Evolutionary conservation across 2,888 invertebrate genomes (phyloP).

Genomic region (Synergus laeviventris): DNA sequence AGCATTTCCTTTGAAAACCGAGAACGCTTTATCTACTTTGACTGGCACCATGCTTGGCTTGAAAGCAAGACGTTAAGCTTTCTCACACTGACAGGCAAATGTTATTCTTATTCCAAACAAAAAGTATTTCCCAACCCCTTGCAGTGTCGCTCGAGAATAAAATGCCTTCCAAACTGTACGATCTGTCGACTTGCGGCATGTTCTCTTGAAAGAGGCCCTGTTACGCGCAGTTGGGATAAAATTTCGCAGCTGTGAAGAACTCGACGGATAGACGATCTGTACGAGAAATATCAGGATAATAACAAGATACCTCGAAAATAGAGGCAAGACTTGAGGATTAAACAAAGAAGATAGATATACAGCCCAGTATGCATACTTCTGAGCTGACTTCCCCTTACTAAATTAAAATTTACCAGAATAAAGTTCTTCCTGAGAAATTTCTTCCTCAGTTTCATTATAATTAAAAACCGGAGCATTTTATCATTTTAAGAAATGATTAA

Average conservation of each 20-base stretch:
- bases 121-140: slow-evolving; percentile 47
- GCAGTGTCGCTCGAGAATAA: slow-evolving; percentile 50
- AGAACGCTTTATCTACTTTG: slow-evolving; percentile 5
- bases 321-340: neutral
- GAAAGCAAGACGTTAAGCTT: slow-evolving; percentile 27
- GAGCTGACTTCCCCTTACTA: neutral
- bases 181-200: slow-evolving; percentile 42
- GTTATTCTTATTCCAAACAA: slow-evolving; percentile 39
- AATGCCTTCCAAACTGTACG: slow-evolving; percentile 47
- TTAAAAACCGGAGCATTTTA: too few relatives aligned
- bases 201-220: slow-evolving; percentile 7
- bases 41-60: slow-evolving; percentile 32
- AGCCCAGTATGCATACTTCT: neutral
- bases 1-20: neutral
- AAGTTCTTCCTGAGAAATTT: neutral
- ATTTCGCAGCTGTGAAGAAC: slow-evolving; percentile 42
- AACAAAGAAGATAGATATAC: neutral
- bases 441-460: too few relatives aligned
- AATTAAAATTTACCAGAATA: neutral
- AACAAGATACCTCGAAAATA: neutral
- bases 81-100: slow-evolving; percentile 22
- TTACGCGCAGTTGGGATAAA: slow-evolving; percentile 44
- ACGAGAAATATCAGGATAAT: slow-evolving; percentile 1
- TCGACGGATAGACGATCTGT: slow-evolving; percentile 29
- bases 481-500: too few relatives aligned